Evolutionary conservation across 23 tunicate genomes (phyloP).

Genomic region (Clavelina lepadiformis): DNA sequence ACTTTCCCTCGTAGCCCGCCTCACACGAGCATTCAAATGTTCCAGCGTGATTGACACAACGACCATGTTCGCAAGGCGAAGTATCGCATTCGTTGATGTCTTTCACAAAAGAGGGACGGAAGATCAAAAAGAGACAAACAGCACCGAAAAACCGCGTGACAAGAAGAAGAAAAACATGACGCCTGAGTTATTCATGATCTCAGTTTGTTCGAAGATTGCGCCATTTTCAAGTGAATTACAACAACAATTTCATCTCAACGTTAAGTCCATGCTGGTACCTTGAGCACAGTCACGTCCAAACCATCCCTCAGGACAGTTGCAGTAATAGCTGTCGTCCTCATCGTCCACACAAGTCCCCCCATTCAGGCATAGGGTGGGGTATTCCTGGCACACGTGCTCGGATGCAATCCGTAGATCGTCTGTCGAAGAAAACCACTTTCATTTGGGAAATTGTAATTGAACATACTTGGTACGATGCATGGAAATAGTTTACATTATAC

Average conservation of each 20-base stretch:
- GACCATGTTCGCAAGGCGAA: slow-evolving; percentile 5
- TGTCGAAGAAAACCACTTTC: too few relatives aligned
- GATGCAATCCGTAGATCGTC: slow-evolving; percentile 1
- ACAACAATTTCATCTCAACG: too few relatives aligned
- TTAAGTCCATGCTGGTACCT: too few relatives aligned
- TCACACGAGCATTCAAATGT: slow-evolving; percentile 3
- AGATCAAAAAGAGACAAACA: too few relatives aligned
- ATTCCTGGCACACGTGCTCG: slow-evolving; percentile 5
- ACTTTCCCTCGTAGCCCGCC: slow-evolving; percentile 5
- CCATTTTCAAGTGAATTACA: too few relatives aligned
- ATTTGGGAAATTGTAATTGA: too few relatives aligned
- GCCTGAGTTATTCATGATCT: too few relatives aligned
- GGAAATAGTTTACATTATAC: background rate
- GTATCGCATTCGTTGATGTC: slow-evolving; percentile 18
- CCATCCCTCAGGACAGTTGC: slow-evolving; percentile 30
- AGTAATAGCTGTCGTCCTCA: slow-evolving; percentile 25
- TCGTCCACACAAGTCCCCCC: slow-evolving; percentile 31
- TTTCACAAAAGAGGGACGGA: too few relatives aligned
- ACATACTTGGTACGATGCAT: too few relatives aligned
- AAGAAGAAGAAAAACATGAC: too few relatives aligned
- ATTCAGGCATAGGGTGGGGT: slow-evolving; percentile 7
- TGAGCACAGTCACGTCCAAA: slow-evolving; percentile 17
- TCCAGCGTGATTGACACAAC: slow-evolving; percentile 5
- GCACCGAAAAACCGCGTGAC: too few relatives aligned
- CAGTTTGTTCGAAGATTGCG: too few relatives aligned